Conservation (phyloP, 1,140 invertebrate species). For the Stegodyphus mimosarum region DNA sequence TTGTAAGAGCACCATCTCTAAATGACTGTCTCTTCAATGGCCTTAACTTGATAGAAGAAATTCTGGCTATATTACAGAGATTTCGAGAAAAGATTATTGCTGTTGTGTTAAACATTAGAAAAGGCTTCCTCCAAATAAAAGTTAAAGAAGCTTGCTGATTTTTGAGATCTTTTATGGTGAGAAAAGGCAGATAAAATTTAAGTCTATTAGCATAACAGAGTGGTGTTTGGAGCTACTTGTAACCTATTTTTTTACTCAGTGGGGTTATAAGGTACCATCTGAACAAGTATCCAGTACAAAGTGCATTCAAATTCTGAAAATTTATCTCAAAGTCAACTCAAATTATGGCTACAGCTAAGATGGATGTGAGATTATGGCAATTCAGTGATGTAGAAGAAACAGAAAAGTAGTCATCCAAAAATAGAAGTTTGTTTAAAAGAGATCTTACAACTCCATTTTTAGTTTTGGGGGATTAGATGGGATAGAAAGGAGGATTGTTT, state of each 20-base stretch:
- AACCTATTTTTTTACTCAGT: background rate
- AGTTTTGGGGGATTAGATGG: background rate
- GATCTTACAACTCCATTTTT: background rate
- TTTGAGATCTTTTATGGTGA: slow-evolving; percentile 14
- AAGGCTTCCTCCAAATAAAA: slow-evolving; percentile 10
- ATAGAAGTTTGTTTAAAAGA: background rate
- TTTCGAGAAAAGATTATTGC: slow-evolving; percentile 12
- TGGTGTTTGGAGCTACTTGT: background rate
- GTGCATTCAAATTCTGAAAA: background rate
- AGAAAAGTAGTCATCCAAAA: background rate
- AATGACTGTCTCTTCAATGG: slow-evolving; percentile 14
- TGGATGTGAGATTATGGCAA: background rate
- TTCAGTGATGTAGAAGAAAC: background rate
- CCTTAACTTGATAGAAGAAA: slow-evolving; percentile 2
- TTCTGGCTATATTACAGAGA: slow-evolving; percentile 3
- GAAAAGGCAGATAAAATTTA: background rate
- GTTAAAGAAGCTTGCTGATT: background rate
- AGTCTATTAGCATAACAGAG: background rate
- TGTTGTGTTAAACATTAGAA: background rate
- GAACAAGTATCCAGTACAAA: background rate
- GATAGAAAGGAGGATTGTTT: background rate
- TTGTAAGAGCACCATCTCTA: slow-evolving; percentile 30
- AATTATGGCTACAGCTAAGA: background rate
- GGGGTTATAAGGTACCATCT: background rate
- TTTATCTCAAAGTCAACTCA: background rate